A percentile compares a stretch with the other conserved stretches of the same genome.
Evolutionary conservation across 1,140 invertebrate genomes (phyloP).

Genomic region (Onthophagus taurus): DNA sequence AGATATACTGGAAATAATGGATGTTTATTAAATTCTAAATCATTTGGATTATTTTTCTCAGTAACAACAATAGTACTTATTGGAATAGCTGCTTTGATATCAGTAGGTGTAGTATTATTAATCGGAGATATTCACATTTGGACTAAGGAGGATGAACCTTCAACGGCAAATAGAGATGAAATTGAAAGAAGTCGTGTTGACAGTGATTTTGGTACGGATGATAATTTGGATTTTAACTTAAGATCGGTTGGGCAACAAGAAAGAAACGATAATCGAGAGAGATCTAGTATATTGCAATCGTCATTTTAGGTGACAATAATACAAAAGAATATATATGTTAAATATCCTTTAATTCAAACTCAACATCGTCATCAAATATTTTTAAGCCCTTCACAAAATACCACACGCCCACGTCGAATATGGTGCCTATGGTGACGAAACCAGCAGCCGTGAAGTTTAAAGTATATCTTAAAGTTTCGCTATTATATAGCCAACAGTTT

Average conservation of each 20-base stretch:
- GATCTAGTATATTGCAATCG: constrained; percentile 9
- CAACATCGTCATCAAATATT: constrained; percentile 58
- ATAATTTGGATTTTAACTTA: constrained; percentile 3
- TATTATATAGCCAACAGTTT: constrained; percentile 66
- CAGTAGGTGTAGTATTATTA: constrained; percentile 13
- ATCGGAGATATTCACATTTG: constrained; percentile 10
- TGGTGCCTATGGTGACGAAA: constrained; percentile 52
- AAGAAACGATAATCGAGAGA: neutral
- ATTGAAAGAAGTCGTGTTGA: neutral
- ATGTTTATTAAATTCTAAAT: constrained; percentile 25
- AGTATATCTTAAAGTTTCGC: constrained; percentile 51
- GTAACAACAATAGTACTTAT: constrained; percentile 23
- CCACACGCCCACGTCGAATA: constrained; percentile 58
- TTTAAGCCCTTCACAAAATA: constrained; percentile 59
- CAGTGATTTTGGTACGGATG: neutral
- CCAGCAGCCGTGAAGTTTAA: constrained; percentile 57
- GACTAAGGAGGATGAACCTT: neutral
- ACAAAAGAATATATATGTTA: constrained; percentile 1
- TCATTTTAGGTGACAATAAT: constrained; percentile 3
- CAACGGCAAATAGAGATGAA: constrained; percentile 3
- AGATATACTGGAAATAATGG: neutral
- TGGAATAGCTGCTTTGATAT: constrained; percentile 17
- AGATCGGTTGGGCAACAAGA: neutral
- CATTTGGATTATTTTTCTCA: constrained; percentile 21
- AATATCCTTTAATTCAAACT: constrained; percentile 33